Evolutionary conservation across 2,888 invertebrate genomes (phyloP).

Genomic region (Cremastobaeus sp.): DNA sequence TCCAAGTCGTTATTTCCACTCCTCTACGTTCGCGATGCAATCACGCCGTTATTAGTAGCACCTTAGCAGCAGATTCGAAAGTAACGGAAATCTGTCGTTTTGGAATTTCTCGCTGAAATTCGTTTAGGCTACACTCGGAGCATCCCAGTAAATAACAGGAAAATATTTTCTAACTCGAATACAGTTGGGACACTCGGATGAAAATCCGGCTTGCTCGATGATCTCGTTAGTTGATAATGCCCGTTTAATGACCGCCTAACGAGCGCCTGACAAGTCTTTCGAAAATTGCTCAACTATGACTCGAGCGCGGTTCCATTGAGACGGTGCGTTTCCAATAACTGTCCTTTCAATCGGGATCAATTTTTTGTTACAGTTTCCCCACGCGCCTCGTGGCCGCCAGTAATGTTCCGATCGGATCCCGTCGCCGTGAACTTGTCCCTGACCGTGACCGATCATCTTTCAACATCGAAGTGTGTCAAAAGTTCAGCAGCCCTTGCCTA

Average conservation of each 20-base stretch:
- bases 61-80: too few species aligned
- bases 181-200: too few species aligned
- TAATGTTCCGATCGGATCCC: slow-evolving; percentile 13
- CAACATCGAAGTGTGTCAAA: slow-evolving; percentile 53
- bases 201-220: too few species aligned
- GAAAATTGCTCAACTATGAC: background rate
- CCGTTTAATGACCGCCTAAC: background rate
- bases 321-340: background rate
- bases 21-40: too few species aligned
- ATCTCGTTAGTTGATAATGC: background rate
- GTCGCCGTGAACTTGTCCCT: slow-evolving; percentile 42
- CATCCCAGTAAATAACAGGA: too few species aligned
- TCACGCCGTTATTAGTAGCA: too few species aligned
- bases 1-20: too few species aligned
- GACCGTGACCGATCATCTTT: slow-evolving; percentile 57
- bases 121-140: too few species aligned
- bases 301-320: background rate
- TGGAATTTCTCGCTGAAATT: too few species aligned
- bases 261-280: background rate
- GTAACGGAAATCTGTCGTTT: too few species aligned
- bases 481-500: slow-evolving; percentile 52
- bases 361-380: background rate
- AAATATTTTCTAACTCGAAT: background rate
- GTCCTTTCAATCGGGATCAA: background rate
- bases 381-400: background rate